Base-by-base conservation (phyloP, 2,113 vertebrate genomes). In the Gadus macrocephalus region DNA sequence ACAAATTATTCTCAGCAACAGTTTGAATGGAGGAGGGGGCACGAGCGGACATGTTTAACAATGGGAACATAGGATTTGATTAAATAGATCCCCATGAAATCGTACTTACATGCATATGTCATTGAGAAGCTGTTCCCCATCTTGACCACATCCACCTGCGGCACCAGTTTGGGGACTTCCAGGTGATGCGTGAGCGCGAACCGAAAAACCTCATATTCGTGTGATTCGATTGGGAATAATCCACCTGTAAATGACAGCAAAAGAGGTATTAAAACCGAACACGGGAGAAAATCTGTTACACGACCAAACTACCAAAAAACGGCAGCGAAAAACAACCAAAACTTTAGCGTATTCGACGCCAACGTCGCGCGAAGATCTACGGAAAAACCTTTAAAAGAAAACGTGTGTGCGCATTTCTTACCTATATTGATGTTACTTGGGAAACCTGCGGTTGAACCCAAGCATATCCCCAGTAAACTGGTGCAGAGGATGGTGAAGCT, bases 391-490 rank as follows among this genome's bases (percentile, higher is more conserved):
- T 35, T 49, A 55, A 12, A 17, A 68, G 42, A 62, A 35, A 35
- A 35, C 31, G 31, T 4, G 31, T 59, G 79, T 66, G 78, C 78
- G 70, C 76, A 70, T 78, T 86, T 91, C 96, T 95, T 91, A 98
- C 97, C 96, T 93, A 98, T 98, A 90, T 98, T 96, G 92, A 98
- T 98, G 86, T 96, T 97, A 94, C 95, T 98, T 94, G 97, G 97
- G 84, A 98, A 98, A 98, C 96, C 98, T 92, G 95, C 94, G 91
- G 93, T 97, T 83, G 95, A 95, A 92, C 93, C 95, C 90, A 96
- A 93, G 92, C 95, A 96, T 90, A 95, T 91, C 92, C 95, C 96
- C 94, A 98, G 94, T 90, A 98, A 95, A 92, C 96, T 89, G 95
- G 95, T 96, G 93, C 92, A 97, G 92, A 98, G 94, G 93, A 98